Percentiles rank a stretch among this genome's conserved stretches.
These are phyloP conservation scores for Bostrychus sinensis DNA, from an alignment of 2,113 vertebrate genomes.

Conservation along the genomic window DNA sequence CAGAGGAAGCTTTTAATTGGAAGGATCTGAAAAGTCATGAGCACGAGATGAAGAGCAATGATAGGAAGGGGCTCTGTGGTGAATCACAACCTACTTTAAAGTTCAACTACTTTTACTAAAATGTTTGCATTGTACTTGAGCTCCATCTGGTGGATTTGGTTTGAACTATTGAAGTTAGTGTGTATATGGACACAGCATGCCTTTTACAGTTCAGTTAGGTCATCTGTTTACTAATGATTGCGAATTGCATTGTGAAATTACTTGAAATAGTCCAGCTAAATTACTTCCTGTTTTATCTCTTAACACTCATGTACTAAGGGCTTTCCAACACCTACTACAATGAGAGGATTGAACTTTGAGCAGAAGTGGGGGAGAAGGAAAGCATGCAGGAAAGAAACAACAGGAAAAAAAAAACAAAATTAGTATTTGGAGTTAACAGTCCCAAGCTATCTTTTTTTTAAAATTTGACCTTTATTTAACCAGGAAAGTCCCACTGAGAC, in stretches of 20 bases:
- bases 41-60: constrained; percentile 33
- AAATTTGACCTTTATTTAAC: too few species aligned
- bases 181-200: background rate
- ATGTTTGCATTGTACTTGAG: background rate
- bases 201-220: too few species aligned
- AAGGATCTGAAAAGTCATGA: constrained; percentile 63
- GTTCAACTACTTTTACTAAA: background rate
- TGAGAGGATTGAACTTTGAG: background rate
- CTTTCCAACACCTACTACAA: background rate
- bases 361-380: background rate
- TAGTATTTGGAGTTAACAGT: too few species aligned
- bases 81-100: constrained; percentile 4
- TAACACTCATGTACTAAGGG: background rate
- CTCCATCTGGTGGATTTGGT: background rate
- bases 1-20: constrained; percentile 69
- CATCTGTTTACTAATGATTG: background rate
- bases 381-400: background rate
- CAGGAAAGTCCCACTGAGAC: too few species aligned
- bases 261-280: background rate
- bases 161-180: background rate
- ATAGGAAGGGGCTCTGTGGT: constrained; percentile 6
- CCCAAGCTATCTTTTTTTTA: too few species aligned
- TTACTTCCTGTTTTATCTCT: background rate
- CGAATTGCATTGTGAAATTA: background rate
- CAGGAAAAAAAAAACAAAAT: background rate